These are phyloP conservation scores for Pammene aurita DNA, from an alignment of 2,888 invertebrate genomes.

Conservation along the genomic window DNA sequence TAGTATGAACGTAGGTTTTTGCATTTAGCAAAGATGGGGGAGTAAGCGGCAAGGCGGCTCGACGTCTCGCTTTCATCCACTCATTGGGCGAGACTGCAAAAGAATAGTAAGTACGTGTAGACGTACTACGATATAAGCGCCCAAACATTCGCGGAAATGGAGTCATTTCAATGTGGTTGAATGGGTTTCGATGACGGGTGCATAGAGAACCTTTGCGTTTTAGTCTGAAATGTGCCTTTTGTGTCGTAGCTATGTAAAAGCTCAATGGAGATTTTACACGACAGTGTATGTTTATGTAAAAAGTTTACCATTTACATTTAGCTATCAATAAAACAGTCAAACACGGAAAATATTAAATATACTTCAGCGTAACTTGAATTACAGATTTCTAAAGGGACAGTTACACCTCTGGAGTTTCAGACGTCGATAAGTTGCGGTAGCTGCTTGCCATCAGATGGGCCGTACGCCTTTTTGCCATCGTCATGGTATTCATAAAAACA, in stretches of 20 bases:
- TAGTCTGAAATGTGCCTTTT: slow-evolving; percentile 75
- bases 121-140: slow-evolving; percentile 52
- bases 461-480: too few species aligned
- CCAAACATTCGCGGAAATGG: slow-evolving; percentile 64
- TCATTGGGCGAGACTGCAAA: slow-evolving; percentile 70
- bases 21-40: slow-evolving; percentile 74
- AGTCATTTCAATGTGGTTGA: slow-evolving; percentile 73
- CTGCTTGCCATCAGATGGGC: too few species aligned
- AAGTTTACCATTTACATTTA: not conserved
- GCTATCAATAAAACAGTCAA: not conserved
- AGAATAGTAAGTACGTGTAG: slow-evolving; percentile 65
- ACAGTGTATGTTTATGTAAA: not conserved
- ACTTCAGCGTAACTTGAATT: slow-evolving; percentile 50
- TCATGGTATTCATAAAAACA: too few species aligned
- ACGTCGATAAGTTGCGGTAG: too few species aligned
- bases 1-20: slow-evolving; percentile 71
- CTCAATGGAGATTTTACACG: slow-evolving; percentile 30
- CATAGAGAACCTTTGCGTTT: slow-evolving; percentile 74
- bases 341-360: slow-evolving; percentile 29
- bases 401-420: too few species aligned
- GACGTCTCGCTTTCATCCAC: slow-evolving; percentile 78
- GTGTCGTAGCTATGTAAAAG: slow-evolving; percentile 60
- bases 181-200: slow-evolving; percentile 81
- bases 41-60: slow-evolving; percentile 68
- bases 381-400: too few species aligned